phyloP scores from a whole-genome alignment of 1,140 invertebrate species.

The Schlechtendalia chinensis region DNA sequence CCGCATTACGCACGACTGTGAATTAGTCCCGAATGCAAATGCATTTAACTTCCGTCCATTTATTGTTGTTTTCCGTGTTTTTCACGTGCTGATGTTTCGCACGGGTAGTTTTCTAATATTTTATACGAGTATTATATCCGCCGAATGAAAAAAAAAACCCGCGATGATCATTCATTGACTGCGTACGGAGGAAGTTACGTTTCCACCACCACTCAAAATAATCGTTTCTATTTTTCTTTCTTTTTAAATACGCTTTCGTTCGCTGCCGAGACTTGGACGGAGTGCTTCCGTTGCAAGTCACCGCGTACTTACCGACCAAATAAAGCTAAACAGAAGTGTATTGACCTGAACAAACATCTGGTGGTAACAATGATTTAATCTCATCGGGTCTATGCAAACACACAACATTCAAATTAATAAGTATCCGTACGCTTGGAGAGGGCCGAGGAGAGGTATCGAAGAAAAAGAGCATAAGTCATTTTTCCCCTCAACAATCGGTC shows the following conservation, averaged over 20 bases:
- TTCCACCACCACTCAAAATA: slow-evolving; percentile 28
- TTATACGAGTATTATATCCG: slow-evolving; percentile 16
- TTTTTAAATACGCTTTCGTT: slow-evolving; percentile 34
- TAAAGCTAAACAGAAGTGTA: slow-evolving; percentile 29
- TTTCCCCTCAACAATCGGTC: slow-evolving; percentile 12
- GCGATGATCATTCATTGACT: neutral
- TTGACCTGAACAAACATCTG: slow-evolving; percentile 47
- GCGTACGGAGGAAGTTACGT: slow-evolving; percentile 18
- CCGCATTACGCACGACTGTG: neutral
- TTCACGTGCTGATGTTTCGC: slow-evolving; percentile 38
- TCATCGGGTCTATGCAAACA: slow-evolving; percentile 39
- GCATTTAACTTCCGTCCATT: slow-evolving; percentile 33
- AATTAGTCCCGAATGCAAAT: slow-evolving; percentile 26
- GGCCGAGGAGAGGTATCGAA: neutral
- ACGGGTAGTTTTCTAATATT: slow-evolving; percentile 15
- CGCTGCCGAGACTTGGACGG: neutral
- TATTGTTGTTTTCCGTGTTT: neutral
- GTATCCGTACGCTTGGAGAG: slow-evolving; percentile 18
- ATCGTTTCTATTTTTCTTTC: neutral
- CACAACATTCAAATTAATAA: slow-evolving; percentile 46
- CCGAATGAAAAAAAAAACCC: neutral
- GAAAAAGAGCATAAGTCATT: slow-evolving; percentile 40
- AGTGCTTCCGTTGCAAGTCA: slow-evolving; percentile 49
- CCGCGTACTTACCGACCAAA: slow-evolving; percentile 36
- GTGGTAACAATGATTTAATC: slow-evolving; percentile 49